Evolutionary conservation across 2,113 vertebrate genomes (phyloP).

Genomic region (Martes martes): DNA sequence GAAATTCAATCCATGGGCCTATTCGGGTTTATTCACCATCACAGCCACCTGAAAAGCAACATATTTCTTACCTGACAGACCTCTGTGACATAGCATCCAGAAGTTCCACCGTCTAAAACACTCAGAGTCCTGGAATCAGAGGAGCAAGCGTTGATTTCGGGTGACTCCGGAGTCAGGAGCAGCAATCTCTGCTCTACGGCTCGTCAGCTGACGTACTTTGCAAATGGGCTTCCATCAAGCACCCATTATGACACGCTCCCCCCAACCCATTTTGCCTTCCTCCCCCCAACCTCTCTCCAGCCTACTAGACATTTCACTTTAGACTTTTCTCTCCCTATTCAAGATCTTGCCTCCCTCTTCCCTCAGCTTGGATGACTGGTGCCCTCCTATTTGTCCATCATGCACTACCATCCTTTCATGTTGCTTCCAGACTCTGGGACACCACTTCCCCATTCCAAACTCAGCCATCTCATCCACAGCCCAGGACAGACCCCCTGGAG

Average conservation of each 20-base stretch:
- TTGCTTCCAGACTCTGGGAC: not conserved
- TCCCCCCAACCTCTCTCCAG: not conserved
- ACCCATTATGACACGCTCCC: too few species aligned
- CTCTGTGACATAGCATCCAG: not conserved
- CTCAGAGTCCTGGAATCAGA: not conserved
- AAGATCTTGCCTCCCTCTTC: not conserved
- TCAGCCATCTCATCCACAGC: not conserved
- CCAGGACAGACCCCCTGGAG: not conserved
- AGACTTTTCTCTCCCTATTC: not conserved
- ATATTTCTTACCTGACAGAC: not conserved
- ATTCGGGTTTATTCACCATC: not conserved
- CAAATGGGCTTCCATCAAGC: not conserved
- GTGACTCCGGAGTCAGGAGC: not conserved
- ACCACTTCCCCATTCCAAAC: not conserved
- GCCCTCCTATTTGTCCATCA: not conserved
- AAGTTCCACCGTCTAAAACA: not conserved
- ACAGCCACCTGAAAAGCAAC: not conserved
- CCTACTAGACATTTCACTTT: not conserved
- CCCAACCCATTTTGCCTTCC: not conserved
- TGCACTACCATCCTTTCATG: not conserved
- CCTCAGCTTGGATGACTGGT: not conserved
- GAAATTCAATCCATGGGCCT: not conserved
- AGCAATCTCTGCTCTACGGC: not conserved
- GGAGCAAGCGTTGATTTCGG: not conserved
- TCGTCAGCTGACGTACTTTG: rapidly evolving